A percentile compares a stretch with the other conserved stretches of the same genome.
Conservation (phyloP, 2,888 invertebrate species). For the Synanthedon myopaeformis region DNA sequence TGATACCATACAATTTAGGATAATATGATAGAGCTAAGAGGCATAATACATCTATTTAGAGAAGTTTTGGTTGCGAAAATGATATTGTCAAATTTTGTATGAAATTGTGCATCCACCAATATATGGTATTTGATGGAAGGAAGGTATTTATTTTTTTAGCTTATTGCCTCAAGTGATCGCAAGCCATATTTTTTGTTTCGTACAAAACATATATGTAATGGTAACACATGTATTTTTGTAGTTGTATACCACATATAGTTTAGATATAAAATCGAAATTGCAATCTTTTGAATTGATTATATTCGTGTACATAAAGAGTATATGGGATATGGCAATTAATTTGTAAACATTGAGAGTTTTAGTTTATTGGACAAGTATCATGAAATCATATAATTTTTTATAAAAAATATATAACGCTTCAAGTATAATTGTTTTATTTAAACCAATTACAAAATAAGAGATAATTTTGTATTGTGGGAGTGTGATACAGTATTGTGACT, state of each 20-base stretch:
- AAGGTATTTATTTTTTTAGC: constrained; percentile 8
- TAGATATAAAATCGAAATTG: constrained; percentile 9
- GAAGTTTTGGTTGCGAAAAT: no score
- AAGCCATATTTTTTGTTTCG: constrained; percentile 58
- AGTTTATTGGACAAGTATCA: constrained; percentile 48
- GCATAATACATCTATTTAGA: no score
- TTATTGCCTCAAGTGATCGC: constrained; percentile 34
- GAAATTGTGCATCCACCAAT: no score
- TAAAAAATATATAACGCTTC: constrained; percentile 59
- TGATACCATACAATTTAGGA: no score
- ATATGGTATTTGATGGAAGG: no score
- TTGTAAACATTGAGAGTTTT: constrained; percentile 12
- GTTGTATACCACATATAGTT: constrained; percentile 1
- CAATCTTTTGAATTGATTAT: constrained; percentile 10
- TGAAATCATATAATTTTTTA: constrained; percentile 62
- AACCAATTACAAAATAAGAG: neutral
- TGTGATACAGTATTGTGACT: neutral
- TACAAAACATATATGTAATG: constrained; percentile 36
- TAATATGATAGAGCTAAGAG: no score
- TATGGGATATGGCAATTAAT: constrained; percentile 27
- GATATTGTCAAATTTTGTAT: no score
- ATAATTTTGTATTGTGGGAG: neutral
- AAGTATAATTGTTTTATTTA: constrained; percentile 40
- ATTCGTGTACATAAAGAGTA: constrained; percentile 11
- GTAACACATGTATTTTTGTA: constrained; percentile 36